Evolutionary conservation across 2,113 vertebrate genomes (phyloP).

Genomic region (Sakesphorus luctuosus): DNA sequence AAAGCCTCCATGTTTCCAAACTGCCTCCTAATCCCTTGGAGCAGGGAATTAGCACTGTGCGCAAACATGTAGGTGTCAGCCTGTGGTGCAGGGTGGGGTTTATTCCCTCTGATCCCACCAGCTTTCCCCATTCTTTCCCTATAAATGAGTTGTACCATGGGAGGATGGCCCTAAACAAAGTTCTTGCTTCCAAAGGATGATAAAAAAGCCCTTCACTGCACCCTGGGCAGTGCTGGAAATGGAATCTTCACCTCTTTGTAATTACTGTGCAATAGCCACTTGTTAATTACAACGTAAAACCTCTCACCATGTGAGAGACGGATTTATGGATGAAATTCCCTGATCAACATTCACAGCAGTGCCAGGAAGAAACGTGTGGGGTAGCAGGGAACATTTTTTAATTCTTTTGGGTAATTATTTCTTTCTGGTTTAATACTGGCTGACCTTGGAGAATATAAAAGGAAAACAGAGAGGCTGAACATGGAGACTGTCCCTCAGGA

Average conservation of each 20-base stretch:
- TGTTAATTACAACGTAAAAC: conserved; percentile 1
- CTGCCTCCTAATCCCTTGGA: background rate
- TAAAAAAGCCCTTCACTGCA: rapidly evolving
- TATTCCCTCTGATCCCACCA: background rate
- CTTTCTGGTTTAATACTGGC: background rate
- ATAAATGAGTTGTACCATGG: rapidly evolving
- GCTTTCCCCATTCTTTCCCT: background rate
- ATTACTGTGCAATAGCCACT: background rate
- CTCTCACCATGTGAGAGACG: background rate
- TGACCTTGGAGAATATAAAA: background rate
- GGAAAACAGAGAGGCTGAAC: background rate
- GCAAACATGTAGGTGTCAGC: background rate
- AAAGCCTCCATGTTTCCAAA: background rate
- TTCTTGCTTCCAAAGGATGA: rapidly evolving
- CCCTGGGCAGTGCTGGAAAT: background rate
- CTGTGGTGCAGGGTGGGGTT: background rate
- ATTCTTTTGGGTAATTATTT: background rate
- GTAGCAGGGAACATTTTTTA: background rate
- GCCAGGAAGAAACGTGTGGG: background rate
- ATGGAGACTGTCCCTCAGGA: rapidly evolving
- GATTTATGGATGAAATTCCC: conserved; percentile 44
- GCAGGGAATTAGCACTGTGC: background rate
- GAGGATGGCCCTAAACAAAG: background rate
- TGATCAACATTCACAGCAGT: background rate
- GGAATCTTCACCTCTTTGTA: background rate